Conservation (phyloP, 2,888 invertebrate genomes). For the Erebia palarica region DNA sequence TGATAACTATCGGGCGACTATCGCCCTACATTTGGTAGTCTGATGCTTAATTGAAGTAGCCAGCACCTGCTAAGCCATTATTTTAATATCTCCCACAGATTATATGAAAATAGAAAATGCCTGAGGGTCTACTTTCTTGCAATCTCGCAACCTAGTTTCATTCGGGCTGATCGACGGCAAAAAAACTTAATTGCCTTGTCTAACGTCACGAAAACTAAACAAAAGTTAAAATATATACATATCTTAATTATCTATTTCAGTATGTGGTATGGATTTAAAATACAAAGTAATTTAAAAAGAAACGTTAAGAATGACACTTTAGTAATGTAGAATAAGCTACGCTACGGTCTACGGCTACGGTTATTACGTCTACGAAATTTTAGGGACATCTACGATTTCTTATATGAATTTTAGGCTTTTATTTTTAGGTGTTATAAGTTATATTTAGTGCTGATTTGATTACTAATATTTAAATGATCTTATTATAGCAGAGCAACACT, state of each 20-base stretch:
- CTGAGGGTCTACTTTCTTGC: constrained; percentile 74
- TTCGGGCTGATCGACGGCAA: constrained; percentile 55
- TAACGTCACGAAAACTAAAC: constrained; percentile 18
- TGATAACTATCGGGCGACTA: constrained; percentile 55
- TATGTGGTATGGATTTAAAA: background rate
- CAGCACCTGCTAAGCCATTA: constrained; percentile 60
- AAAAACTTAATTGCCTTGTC: constrained; percentile 47
- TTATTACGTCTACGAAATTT: constrained; percentile 6
- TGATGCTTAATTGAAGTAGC: constrained; percentile 68
- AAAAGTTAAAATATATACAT: background rate
- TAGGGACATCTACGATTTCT: background rate
- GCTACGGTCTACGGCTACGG: constrained; percentile 12
- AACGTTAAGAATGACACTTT: background rate
- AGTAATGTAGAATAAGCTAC: background rate
- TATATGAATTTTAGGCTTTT: background rate
- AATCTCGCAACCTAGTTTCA: constrained; percentile 59
- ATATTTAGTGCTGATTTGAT: background rate
- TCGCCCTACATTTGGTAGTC: constrained; percentile 54
- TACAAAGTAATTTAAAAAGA: background rate
- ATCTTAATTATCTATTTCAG: no score
- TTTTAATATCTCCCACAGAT: constrained; percentile 71
- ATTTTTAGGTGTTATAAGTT: background rate
- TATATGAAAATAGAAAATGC: constrained; percentile 76
- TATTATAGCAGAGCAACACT: background rate
- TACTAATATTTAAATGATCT: no score